phyloP scores from a whole-genome alignment of 2,888 invertebrate species.

The Cosmorhoe ocellata region DNA sequence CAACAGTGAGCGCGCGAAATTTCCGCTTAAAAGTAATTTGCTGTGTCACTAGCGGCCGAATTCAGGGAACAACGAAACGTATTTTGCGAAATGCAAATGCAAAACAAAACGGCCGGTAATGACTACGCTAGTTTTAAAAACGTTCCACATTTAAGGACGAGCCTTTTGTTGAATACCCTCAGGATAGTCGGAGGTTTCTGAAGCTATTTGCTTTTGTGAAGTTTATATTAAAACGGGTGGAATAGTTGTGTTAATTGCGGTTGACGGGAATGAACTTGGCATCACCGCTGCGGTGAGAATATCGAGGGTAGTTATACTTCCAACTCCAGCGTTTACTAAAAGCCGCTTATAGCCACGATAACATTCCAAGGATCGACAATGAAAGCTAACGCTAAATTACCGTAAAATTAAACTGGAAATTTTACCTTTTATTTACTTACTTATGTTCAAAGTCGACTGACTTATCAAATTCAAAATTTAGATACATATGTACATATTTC shows the following conservation, averaged over 20 bases:
- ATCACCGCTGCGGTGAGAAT: conserved; percentile 26
- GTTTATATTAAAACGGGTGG: conserved; percentile 35
- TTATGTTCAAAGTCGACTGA: neutral
- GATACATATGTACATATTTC: too few species aligned
- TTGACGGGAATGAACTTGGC: conserved; percentile 23
- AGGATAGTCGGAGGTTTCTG: conserved; percentile 38
- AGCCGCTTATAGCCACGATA: conserved; percentile 8
- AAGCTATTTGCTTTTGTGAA: conserved; percentile 35
- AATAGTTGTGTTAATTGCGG: conserved; percentile 37
- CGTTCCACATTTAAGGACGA: conserved; percentile 34
- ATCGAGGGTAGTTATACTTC: conserved; percentile 20
- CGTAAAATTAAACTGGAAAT: neutral
- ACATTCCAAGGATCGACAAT: conserved; percentile 13
- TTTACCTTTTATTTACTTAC: neutral
- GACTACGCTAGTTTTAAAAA: conserved; percentile 62
- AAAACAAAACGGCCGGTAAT: conserved; percentile 65
- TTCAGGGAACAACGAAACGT: conserved; percentile 48
- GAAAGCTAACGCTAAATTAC: conserved; percentile 2
- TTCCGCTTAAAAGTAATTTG: conserved; percentile 70
- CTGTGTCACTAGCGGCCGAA: conserved; percentile 63
- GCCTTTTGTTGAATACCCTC: conserved; percentile 38
- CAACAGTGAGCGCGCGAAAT: conserved; percentile 64
- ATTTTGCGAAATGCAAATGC: conserved; percentile 68
- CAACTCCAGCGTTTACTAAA: conserved; percentile 16
- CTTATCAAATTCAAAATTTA: neutral